Evolutionary conservation across 2,113 vertebrate genomes (phyloP).

Genomic region (Stigmatopora nigra): DNA sequence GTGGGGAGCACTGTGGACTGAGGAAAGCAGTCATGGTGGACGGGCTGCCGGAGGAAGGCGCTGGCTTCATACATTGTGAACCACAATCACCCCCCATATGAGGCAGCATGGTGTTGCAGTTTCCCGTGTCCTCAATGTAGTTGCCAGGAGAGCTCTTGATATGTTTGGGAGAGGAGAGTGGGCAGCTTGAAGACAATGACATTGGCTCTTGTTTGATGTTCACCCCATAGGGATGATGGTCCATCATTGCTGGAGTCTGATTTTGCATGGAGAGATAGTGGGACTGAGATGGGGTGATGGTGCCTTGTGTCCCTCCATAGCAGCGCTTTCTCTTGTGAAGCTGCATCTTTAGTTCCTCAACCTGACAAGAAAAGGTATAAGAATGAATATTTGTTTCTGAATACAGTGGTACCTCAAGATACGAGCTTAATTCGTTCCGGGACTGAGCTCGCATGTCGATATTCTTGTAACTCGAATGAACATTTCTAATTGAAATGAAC

Average conservation of each 20-base stretch:
- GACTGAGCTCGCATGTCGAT: too few relatives aligned
- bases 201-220: conserved; percentile 86
- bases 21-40: conserved; percentile 80
- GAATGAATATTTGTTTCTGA: neutral
- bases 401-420: too few relatives aligned
- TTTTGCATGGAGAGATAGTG: conserved; percentile 45
- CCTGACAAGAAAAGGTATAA: conserved; percentile 53
- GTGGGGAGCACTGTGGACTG: conserved; percentile 90
- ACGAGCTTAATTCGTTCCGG: too few relatives aligned
- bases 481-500: too few relatives aligned
- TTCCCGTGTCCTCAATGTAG: conserved; percentile 69
- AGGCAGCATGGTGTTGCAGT: conserved; percentile 63
- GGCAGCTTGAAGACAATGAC: conserved; percentile 77
- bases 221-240: conserved; percentile 76
- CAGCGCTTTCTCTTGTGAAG: conserved; percentile 84
- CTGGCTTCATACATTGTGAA: conserved; percentile 68
- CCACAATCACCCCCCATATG: conserved; percentile 59
- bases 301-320: conserved; percentile 63
- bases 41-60: conserved; percentile 62
- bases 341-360: conserved; percentile 91
- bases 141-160: conserved; percentile 51
- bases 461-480: too few relatives aligned
- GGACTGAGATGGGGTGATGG: conserved; percentile 35
- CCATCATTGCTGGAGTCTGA: conserved; percentile 55
- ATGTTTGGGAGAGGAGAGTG: conserved; percentile 77